A percentile compares a stretch with the other conserved stretches of the same genome.
phyloP scores from a whole-genome alignment of 2,113 vertebrate species.

The Manacus vitellinus region DNA sequence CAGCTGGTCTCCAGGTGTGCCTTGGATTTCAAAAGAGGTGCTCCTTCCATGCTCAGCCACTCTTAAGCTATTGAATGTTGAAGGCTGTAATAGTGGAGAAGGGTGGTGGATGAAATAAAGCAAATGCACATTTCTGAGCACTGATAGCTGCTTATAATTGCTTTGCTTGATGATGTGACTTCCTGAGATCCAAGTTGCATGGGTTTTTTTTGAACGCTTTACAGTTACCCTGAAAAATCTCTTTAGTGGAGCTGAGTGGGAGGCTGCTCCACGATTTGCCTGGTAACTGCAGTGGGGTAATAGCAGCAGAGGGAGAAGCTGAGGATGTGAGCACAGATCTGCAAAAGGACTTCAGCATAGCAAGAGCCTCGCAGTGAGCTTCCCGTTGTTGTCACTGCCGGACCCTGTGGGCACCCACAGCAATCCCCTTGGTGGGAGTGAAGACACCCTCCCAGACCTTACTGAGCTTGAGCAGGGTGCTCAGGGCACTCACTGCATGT shows the following conservation, averaged over 20 bases:
- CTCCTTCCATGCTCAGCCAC: background rate
- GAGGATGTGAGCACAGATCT: background rate
- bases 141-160: background rate
- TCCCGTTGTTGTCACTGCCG: fast-evolving
- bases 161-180: background rate
- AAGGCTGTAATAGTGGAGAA: background rate
- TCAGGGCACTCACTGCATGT: background rate
- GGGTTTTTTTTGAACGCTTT: background rate
- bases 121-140: background rate
- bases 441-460: background rate
- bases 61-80: background rate
- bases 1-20: background rate
- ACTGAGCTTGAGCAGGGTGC: background rate
- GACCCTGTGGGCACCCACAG: background rate
- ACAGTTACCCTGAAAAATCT: background rate
- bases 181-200: fast-evolving
- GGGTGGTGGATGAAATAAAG: background rate
- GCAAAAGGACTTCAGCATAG: background rate
- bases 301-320: background rate
- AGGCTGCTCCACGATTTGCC: background rate
- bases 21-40: background rate
- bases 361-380: background rate
- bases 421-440: background rate
- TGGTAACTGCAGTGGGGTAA: background rate
- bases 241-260: background rate